Evolutionary conservation across 92 coral and sea anemone genomes (phyloP), one percentile per base, ranked within the genome.

Genomic region (Umimayanthus chanpuru): DNA sequence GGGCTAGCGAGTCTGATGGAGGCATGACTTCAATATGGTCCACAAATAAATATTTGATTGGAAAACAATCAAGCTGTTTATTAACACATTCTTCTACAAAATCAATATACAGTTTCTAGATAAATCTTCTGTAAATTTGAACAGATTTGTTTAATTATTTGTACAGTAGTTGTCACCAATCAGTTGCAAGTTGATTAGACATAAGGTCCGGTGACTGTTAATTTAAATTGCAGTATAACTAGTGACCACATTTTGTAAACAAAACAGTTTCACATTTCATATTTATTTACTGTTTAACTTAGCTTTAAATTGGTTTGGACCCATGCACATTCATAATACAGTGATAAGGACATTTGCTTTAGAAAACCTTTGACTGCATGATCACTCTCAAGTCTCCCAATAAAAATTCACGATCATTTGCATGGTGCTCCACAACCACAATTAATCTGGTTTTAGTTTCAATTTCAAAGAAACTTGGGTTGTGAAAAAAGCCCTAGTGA

Each of bases 1-100:
- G 9, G 4, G 21, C 50, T 28, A 26, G 20, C 39, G 28, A 12
- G 30, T 10, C 44, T 39, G 25, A 4, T 40, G 9, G 26, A 9
- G 6, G 11, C 18, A 40, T 41, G 36, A 72, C 23, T 38, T 11
- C 36, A 39, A 67, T 26, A 0, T 40, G 14, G 36, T 28, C 40
- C 75, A 25, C 40, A 71, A 71, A 28, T 36, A 21, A 81, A 38
- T 68, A 82, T 5, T 47, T 26, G 61, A 50, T 28, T 14, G 20
- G 18, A 79, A 79, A 47, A 49, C 41, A 79, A 79, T 47, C 67
- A 79, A 79, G 68, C 43, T 25, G 55, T 79, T 79, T 53, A 79
- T 79, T 40, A 79, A 49, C 40, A 50, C 4, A 28, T n/a, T 79
- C 8, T 14, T 50, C 5, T 29, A 15, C 55, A 56, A 53, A 6